Evolutionary conservation across 2,888 invertebrate species (phyloP), one percentile per base, ranked within the genome.

Genomic region (Trachelus tabidus): DNA sequence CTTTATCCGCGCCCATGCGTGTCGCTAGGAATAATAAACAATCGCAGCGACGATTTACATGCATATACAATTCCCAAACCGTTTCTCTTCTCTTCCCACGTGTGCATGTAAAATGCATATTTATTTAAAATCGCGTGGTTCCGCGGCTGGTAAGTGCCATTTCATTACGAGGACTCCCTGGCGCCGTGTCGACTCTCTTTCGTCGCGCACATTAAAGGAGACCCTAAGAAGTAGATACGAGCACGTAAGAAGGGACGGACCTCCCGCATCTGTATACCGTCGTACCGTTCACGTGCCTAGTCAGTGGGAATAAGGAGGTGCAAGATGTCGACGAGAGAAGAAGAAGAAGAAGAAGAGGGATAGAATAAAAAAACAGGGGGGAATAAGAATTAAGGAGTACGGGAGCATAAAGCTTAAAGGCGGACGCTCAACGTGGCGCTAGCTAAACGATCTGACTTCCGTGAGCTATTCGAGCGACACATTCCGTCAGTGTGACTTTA

Each of bases 11-110:
- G 6, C 23, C 15, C 56, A 56, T 56, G 56, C 56, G 6, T 56
- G 56, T 56, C 76, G 80, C 83, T 84, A 85, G 83, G 85, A 87
- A 87, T 87, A 88, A 87, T 83, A 88, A 88, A 87, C 86, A 84
- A 86, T 87, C 84, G 80, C 80, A 79, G 81, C 83, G 84, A 85
- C 85, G 85, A 88, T 88, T 89, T 87, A 87, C 86, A 88, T 87
- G 85, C 88, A 85, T 85, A 84, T 85, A 86, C 81, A 84, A 83
- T 82, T 82, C 83, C 81, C 82, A 80, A 69, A 30, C 35, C 34
- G 75, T 75, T 31, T 75, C 81, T 81, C 78, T 68, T 68, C 68
- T 34, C 69, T 9, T 71, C 71, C 33, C 71, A 71, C 33, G 71
- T 34, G 71, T 15, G 71, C 71, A 71, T 34, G 71, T 34, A 34